Evolutionary conservation across 2,797 vertebrate species (phyloP).

Genomic region (Anguilla marmorata): DNA sequence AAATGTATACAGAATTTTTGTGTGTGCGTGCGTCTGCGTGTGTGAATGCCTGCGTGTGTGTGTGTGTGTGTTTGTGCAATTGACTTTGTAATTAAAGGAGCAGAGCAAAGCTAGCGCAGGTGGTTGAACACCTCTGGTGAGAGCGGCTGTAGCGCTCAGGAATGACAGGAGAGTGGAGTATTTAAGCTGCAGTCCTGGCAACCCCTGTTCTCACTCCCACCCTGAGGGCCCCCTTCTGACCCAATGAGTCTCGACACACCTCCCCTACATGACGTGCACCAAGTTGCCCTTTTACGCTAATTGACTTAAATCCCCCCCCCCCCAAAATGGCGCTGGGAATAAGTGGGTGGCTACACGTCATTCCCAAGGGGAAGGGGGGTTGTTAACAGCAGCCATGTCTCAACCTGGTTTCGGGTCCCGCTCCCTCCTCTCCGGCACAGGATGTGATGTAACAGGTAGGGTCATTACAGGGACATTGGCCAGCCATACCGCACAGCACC

Average conservation of each 20-base stretch:
- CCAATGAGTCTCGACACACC: neutral
- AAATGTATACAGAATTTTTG: conserved; percentile 4
- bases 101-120: neutral
- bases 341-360: conserved; percentile 57
- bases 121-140: no score
- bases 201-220: neutral
- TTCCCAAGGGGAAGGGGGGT: conserved; percentile 52
- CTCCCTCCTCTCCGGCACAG: neutral
- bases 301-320: conserved; percentile 61
- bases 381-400: conserved; percentile 13
- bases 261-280: neutral
- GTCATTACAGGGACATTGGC: neutral
- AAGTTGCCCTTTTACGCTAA: conserved; percentile 49
- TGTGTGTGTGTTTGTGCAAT: neutral
- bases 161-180: neutral
- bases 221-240: neutral
- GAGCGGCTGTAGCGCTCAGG: no score
- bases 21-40: conserved; percentile 22
- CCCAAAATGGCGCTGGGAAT: conserved; percentile 62
- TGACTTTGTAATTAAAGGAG: neutral
- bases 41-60: neutral
- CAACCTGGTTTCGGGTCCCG: neutral
- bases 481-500: neutral
- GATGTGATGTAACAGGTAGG: neutral
- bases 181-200: neutral